Conservation (phyloP, 2,797 vertebrate genomes). For the Luscinia megarhynchos region DNA sequence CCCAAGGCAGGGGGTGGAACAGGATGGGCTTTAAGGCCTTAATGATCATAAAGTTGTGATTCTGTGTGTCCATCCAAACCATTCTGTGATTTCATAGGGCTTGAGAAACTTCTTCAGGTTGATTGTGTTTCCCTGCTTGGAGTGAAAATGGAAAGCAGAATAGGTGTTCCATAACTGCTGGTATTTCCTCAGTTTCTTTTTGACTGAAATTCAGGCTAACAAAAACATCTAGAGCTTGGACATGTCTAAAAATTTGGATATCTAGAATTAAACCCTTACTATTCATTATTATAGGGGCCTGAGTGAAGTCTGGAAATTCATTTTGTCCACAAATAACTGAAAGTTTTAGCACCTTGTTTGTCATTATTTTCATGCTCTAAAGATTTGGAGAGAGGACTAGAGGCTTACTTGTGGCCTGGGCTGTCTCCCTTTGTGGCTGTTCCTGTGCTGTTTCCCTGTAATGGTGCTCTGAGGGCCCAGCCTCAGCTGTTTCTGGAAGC, state of each 20-base stretch:
- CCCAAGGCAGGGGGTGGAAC: no score
- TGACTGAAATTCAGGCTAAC: neutral
- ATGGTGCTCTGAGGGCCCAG: neutral
- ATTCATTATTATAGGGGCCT: neutral
- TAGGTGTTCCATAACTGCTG: neutral
- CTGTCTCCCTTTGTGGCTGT: neutral
- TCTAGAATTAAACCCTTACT: neutral
- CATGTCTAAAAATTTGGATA: neutral
- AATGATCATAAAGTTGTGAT: neutral
- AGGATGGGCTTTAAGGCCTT: fast-evolving
- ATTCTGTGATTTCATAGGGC: neutral
- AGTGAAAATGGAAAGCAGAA: neutral
- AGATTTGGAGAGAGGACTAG: neutral
- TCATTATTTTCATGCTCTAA: neutral
- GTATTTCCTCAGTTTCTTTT: neutral
- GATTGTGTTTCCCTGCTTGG: neutral
- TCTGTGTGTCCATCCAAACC: neutral
- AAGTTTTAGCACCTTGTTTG: neutral
- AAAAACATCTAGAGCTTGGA: neutral
- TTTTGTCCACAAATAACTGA: neutral
- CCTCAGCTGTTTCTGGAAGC: neutral
- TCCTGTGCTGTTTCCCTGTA: neutral
- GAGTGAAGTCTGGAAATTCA: neutral
- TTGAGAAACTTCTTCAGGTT: neutral
- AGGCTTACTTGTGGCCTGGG: neutral